A percentile compares a stretch with the other conserved stretches of the same genome.
Evolutionary conservation across 2,113 vertebrate genomes (phyloP).

Genomic region (Podarcis cretensis): DNA sequence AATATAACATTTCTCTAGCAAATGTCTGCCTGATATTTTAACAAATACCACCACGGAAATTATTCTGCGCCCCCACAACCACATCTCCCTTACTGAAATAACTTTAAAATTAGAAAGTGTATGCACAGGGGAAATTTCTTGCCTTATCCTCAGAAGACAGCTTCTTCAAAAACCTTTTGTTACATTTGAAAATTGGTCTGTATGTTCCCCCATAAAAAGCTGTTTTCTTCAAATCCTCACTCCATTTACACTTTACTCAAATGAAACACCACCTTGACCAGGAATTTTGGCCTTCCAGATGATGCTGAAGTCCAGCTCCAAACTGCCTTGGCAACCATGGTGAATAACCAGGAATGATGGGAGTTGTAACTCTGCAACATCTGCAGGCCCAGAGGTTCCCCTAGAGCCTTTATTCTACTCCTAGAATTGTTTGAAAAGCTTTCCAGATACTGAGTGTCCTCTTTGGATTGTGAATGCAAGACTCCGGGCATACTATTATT

Average conservation of each 20-base stretch:
- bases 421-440: neutral
- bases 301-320: no score
- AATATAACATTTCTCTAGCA: neutral
- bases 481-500: neutral
- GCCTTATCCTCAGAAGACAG: neutral
- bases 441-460: neutral
- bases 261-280: neutral
- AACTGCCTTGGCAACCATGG: no score
- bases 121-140: neutral
- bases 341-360: no score
- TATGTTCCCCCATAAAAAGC: neutral
- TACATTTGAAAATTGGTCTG: neutral
- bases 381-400: no score
- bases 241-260: neutral
- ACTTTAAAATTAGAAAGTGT: neutral
- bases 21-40: neutral
- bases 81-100: neutral
- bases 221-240: neutral
- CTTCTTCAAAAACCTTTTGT: neutral
- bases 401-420: neutral
- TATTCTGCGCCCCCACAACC: neutral
- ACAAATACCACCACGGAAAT: neutral
- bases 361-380: no score
- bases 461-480: neutral
- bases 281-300: no score